phyloP scores from a whole-genome alignment of 2,888 invertebrate species.

The Adineta ricciae region DNA sequence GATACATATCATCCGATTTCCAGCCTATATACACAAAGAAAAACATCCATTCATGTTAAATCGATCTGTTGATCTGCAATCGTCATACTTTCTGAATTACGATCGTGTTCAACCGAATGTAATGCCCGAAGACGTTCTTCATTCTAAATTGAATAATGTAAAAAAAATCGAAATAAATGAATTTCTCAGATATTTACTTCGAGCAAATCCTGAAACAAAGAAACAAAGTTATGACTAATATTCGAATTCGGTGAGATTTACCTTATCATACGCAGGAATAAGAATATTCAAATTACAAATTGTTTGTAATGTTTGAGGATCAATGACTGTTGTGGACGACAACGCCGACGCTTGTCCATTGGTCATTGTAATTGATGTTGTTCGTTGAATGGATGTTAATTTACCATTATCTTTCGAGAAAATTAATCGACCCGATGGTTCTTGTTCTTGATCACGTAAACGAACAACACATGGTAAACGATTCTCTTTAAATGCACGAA shows the following conservation, averaged over 20 bases:
- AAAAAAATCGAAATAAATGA: too few species aligned
- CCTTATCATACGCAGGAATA: background rate
- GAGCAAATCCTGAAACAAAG: background rate
- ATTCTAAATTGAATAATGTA: background rate
- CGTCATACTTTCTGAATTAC: background rate
- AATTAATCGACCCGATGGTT: conserved; percentile 28
- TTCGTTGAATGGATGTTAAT: background rate
- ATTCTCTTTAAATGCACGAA: conserved; percentile 92
- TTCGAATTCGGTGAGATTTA: background rate
- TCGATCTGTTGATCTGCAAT: too few species aligned
- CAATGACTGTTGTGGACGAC: background rate
- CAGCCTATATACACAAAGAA: background rate
- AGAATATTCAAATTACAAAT: background rate
- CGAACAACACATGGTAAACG: conserved; percentile 85
- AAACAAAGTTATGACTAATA: background rate
- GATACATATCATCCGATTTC: conserved; percentile 11
- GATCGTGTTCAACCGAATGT: background rate
- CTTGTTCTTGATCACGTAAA: conserved; percentile 63
- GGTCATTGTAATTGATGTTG: conserved; percentile 10
- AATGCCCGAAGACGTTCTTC: conserved; percentile 14
- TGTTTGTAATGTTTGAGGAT: conserved; percentile 4
- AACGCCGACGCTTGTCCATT: background rate
- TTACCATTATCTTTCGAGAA: conserved; percentile 33
- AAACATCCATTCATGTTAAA: too few species aligned
- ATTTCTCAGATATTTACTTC: background rate